Conservation (phyloP, 2,888 invertebrate species). For the Eurytoma adleriae region DNA sequence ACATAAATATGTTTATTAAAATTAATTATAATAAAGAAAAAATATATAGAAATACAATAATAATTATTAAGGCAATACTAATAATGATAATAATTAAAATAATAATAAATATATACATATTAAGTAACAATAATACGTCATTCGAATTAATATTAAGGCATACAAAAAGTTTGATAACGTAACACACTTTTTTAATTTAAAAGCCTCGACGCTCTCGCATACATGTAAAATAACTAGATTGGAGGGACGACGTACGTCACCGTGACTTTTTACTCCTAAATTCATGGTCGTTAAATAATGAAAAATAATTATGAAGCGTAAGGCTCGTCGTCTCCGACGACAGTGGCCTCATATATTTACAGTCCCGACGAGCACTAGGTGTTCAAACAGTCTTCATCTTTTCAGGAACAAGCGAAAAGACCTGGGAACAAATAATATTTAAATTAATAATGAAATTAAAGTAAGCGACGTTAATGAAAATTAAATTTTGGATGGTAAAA, state of each 20-base stretch:
- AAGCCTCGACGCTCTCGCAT: conserved; percentile 49
- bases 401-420: conserved; percentile 45
- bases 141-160: conserved; percentile 42
- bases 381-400: conserved; percentile 49
- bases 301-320: conserved; percentile 25
- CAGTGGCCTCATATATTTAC: conserved; percentile 39
- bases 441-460: background rate
- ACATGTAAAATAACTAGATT: conserved; percentile 45
- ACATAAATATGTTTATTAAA: background rate
- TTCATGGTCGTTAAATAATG: conserved; percentile 26
- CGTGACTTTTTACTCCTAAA: conserved; percentile 30
- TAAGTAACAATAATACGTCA: conserved; percentile 46
- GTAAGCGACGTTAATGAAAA: background rate
- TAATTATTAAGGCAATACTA: conserved; percentile 33
- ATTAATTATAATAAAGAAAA: background rate
- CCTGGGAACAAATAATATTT: conserved; percentile 25
- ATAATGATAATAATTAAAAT: conserved; percentile 41
- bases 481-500: no score
- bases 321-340: background rate
- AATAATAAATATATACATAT: conserved; percentile 52
- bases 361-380: conserved; percentile 27
- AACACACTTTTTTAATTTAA: conserved; percentile 45
- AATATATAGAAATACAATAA: conserved; percentile 29
- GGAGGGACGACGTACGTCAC: conserved; percentile 19
- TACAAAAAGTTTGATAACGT: conserved; percentile 35